Conservation (phyloP, 2,113 vertebrate species). For the Corvus hawaiiensis region DNA sequence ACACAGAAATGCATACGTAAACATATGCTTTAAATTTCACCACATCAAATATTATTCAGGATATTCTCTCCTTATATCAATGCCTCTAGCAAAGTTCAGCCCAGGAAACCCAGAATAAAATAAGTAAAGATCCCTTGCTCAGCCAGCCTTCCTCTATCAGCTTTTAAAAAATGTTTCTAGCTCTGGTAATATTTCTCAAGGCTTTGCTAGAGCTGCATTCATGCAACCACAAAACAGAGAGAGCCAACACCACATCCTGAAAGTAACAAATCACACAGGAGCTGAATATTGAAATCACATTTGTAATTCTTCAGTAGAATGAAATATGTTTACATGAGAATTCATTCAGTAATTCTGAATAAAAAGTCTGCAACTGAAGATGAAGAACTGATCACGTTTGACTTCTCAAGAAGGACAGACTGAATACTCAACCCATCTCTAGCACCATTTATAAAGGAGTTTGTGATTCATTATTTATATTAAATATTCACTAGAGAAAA, state of each 20-base stretch:
- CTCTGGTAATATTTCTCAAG: not conserved
- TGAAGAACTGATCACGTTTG: not conserved
- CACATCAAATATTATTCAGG: not conserved
- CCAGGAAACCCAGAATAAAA: not conserved
- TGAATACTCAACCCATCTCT: not conserved
- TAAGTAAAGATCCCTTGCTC: not conserved
- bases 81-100: not conserved
- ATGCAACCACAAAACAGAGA: not conserved
- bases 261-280: not conserved
- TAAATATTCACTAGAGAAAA: not conserved
- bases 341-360: not conserved
- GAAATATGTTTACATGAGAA: not conserved
- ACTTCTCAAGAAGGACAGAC: not conserved
- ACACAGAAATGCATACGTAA: not conserved
- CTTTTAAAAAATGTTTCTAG: not conserved
- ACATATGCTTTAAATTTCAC: conserved; percentile 3
- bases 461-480: not conserved
- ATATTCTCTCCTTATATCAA: conserved; percentile 6
- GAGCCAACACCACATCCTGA: not conserved
- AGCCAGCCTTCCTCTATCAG: not conserved
- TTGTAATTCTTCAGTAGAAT: not conserved
- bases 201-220: not conserved
- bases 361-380: not conserved
- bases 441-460: not conserved
- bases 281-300: not conserved